A percentile compares a stretch with the other conserved stretches of the same genome.
phyloP scores from a whole-genome alignment of 2,888 invertebrate species.

The Netelia inedita region DNA sequence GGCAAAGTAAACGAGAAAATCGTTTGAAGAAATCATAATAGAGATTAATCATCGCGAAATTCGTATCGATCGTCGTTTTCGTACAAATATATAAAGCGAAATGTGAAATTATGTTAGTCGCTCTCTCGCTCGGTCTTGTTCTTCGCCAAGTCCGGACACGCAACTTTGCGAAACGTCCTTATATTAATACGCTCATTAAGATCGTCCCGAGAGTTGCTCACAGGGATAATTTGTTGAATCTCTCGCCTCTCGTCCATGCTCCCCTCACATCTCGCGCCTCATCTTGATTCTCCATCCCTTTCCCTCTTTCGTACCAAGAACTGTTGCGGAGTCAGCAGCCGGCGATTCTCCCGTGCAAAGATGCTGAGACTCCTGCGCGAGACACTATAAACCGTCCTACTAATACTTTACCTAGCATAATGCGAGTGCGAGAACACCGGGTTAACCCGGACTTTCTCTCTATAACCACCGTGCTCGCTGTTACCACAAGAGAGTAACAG shows the following conservation, averaged over 20 bases:
- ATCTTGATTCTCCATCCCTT: slow-evolving; percentile 54
- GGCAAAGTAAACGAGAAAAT: no score
- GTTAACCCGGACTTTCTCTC: slow-evolving; percentile 67
- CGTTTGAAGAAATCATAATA: neutral
- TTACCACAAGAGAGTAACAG: slow-evolving; percentile 1
- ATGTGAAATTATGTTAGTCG: neutral
- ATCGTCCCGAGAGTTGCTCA: slow-evolving; percentile 56
- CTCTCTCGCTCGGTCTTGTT: neutral
- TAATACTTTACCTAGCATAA: slow-evolving; percentile 48
- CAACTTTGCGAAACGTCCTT: slow-evolving; percentile 68
- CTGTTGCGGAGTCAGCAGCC: slow-evolving; percentile 51
- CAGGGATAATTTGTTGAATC: slow-evolving; percentile 57
- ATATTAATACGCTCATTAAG: slow-evolving; percentile 76
- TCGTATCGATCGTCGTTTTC: neutral
- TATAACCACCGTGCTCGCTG: slow-evolving; percentile 27
- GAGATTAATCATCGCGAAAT: neutral
- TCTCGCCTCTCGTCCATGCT: slow-evolving; percentile 50
- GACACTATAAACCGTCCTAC: slow-evolving; percentile 46
- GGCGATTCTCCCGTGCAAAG: slow-evolving; percentile 47
- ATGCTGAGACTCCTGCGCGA: slow-evolving; percentile 47
- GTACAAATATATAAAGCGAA: neutral
- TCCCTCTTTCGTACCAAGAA: slow-evolving; percentile 2
- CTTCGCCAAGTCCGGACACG: slow-evolving; percentile 43
- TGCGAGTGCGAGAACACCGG: slow-evolving; percentile 58
- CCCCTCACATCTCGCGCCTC: slow-evolving; percentile 51